Conservation (phyloP, 2,797 vertebrate species). For the Propithecus deckenii region DNA sequence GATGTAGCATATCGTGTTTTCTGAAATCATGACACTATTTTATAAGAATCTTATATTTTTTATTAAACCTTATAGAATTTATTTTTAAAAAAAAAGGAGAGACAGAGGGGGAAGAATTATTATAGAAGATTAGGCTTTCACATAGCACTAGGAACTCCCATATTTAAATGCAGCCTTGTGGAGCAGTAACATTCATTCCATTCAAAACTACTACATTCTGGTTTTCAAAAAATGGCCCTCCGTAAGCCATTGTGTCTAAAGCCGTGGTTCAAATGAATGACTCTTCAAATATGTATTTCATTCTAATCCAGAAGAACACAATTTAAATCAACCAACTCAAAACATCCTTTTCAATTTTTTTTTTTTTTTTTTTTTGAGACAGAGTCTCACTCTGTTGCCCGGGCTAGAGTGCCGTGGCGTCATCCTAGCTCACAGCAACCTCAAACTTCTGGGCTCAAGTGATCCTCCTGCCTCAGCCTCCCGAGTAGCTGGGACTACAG, state of each 20-base stretch:
- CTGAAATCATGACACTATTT: neutral
- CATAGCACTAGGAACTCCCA: neutral
- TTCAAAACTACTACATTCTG: neutral
- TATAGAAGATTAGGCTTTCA: neutral
- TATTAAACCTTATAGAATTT: neutral
- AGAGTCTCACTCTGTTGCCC: too few relatives aligned
- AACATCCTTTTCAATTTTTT: neutral
- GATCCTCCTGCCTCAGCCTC: too few relatives aligned
- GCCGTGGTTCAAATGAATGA: neutral
- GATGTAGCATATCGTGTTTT: neutral
- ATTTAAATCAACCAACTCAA: neutral
- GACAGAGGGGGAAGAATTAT: neutral
- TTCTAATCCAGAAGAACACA: constrained; percentile 3
- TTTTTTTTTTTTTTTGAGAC: too few relatives aligned
- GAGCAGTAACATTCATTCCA: neutral
- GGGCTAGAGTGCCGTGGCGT: too few relatives aligned
- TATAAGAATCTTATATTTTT: neutral
- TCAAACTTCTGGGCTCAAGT: too few relatives aligned
- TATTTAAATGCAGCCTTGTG: neutral
- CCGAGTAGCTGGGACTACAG: too few relatives aligned
- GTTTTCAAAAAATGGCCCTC: neutral
- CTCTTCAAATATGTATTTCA: neutral
- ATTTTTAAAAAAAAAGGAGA: neutral
- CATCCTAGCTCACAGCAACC: too few relatives aligned
- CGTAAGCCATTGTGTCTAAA: neutral